Conservation (phyloP, 2,113 vertebrate genomes). For the Bufo gargarizans region DNA sequence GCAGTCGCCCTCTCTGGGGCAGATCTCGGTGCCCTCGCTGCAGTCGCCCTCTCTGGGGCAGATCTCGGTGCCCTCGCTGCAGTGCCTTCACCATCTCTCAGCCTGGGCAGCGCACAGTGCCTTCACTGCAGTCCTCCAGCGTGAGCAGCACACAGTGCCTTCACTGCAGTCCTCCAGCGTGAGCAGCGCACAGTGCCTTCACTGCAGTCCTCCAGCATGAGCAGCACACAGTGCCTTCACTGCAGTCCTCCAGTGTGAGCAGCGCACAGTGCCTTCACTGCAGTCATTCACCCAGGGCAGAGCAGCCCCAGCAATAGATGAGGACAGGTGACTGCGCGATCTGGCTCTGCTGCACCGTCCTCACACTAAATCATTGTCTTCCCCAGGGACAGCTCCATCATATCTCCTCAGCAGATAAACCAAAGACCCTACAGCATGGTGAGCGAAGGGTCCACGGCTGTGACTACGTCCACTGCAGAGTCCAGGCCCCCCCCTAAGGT, state of each 20-base stretch:
- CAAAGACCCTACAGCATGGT: constrained; percentile 93
- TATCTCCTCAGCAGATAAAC: constrained; percentile 85
- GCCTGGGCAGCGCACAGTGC: not conserved
- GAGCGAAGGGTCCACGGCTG: constrained; percentile 84
- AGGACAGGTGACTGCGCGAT: not conserved
- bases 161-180: not conserved
- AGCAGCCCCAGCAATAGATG: not conserved
- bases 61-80: not conserved
- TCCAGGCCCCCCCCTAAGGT: constrained; percentile 82
- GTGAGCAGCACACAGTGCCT: not conserved
- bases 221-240: not conserved
- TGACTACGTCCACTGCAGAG: constrained; percentile 82
- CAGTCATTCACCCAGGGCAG: not conserved
- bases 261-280: not conserved
- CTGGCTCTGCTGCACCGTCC: not conserved
- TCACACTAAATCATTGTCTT: constrained; percentile 51
- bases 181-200: not conserved
- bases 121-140: not conserved
- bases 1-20: not conserved
- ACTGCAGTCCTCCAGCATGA: not conserved
- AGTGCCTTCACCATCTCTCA: not conserved
- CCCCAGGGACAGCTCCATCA: constrained; percentile 80
- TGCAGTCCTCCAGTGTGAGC: not conserved
- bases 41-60: not conserved
- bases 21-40: not conserved